Percentiles rank a stretch among this genome's conserved stretches.
phyloP scores from a whole-genome alignment of 2,113 vertebrate genomes.

The Ariopsis seemanni region DNA sequence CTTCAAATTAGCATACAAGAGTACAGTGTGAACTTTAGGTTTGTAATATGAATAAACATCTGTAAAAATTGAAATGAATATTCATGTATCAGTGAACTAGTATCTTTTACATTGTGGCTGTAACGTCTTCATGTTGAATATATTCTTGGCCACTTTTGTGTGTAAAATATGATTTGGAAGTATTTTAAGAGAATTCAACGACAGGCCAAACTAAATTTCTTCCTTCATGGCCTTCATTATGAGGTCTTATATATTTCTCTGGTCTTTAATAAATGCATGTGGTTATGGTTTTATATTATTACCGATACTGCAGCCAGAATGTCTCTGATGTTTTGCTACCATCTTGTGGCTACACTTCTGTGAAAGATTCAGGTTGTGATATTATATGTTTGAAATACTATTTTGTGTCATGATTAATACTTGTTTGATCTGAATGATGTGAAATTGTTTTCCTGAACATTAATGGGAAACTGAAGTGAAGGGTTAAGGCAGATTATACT shows the following conservation, averaged over 20 bases:
- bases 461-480: not conserved
- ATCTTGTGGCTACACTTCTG: slow-evolving; percentile 6
- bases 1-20: not conserved
- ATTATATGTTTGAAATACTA: not conserved
- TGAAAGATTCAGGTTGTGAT: not conserved
- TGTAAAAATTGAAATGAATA: not conserved
- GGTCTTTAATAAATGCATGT: not conserved
- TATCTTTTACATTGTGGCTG: not conserved
- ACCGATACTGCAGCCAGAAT: not conserved
- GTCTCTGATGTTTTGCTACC: not conserved
- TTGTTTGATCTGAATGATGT: not conserved
- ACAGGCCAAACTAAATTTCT: not conserved
- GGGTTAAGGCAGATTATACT: not conserved
- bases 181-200: not conserved
- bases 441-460: not conserved
- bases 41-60: not conserved
- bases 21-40: not conserved
- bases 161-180: not conserved
- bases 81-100: not conserved
- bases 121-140: not conserved
- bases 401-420: not conserved
- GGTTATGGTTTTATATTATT: not conserved
- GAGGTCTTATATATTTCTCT: not conserved
- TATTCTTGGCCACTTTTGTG: not conserved
- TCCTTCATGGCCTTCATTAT: not conserved